Evolutionary conservation across 2,797 vertebrate species (phyloP).

Genomic region (Notamacropus eugenii): DNA sequence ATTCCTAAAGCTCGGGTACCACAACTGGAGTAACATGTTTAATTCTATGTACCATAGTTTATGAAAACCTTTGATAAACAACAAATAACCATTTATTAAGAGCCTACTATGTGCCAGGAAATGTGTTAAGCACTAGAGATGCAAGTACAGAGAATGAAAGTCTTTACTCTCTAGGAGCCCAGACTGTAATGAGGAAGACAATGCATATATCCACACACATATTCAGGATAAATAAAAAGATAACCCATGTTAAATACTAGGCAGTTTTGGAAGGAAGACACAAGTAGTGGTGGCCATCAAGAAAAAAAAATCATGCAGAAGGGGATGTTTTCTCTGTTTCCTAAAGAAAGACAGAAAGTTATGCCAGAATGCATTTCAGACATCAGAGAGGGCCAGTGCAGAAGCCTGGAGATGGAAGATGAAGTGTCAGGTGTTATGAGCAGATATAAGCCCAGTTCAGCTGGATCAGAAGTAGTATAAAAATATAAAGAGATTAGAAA

Average conservation of each 20-base stretch:
- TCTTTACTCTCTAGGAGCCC: neutral
- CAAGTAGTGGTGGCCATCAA: neutral
- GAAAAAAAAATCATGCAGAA: neutral
- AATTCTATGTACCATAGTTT: neutral
- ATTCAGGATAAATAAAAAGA: neutral
- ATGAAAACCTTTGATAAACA: neutral
- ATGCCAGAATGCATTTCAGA: neutral
- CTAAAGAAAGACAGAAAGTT: neutral
- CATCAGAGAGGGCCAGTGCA: neutral
- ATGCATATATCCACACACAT: neutral
- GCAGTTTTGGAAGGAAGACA: neutral
- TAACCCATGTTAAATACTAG: neutral
- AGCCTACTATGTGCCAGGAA: neutral
- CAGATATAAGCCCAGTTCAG: neutral
- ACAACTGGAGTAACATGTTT: neutral
- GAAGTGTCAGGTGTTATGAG: neutral
- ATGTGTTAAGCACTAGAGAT: neutral
- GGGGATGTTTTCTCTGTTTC: neutral
- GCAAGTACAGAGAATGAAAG: neutral
- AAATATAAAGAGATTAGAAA: neutral
- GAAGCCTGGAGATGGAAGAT: neutral
- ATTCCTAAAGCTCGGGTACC: neutral
- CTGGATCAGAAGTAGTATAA: neutral
- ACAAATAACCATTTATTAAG: neutral
- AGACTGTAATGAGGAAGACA: neutral